phyloP scores from a whole-genome alignment of 1,140 invertebrate species.

The Trichonephila clavipes region DNA sequence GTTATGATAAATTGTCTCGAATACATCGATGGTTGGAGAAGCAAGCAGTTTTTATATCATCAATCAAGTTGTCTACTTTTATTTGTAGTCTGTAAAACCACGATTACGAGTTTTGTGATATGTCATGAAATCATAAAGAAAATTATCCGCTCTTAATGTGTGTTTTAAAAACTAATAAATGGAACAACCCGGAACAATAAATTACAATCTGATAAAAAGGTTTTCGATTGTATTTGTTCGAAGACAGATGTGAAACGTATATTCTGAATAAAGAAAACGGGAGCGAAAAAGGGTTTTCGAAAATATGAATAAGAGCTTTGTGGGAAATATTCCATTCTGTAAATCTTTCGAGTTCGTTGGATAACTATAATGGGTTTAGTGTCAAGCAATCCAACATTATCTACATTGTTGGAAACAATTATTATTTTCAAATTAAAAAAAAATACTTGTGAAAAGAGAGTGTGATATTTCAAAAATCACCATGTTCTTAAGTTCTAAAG shows the following conservation, averaged over 20 bases:
- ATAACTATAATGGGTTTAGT: too few relatives aligned
- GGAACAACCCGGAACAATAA: neutral
- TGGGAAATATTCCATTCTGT: too few relatives aligned
- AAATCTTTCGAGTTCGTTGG: too few relatives aligned
- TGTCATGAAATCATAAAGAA: constrained; percentile 28
- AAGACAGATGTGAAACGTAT: neutral
- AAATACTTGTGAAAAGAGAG: too few relatives aligned
- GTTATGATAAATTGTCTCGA: constrained; percentile 62
- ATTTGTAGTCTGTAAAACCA: constrained; percentile 21
- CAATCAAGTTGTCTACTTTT: constrained; percentile 26
- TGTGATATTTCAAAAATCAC: too few relatives aligned
- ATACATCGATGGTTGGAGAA: constrained; percentile 53
- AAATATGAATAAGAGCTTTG: too few relatives aligned
- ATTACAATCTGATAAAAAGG: neutral
- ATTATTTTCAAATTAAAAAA: too few relatives aligned
- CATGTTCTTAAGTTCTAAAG: too few relatives aligned
- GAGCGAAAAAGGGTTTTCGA: too few relatives aligned
- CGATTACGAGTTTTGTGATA: constrained; percentile 27
- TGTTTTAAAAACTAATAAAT: neutral
- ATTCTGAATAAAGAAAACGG: too few relatives aligned
- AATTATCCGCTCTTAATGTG: neutral
- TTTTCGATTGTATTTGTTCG: neutral
- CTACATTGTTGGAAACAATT: too few relatives aligned
- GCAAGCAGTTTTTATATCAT: constrained; percentile 31
- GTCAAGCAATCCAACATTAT: too few relatives aligned